Evolutionary conservation across 37 sponge, comb jelly and placozoan species (phyloP), one percentile per base, ranked within the genome.

Genomic region (Aphrocallistes beatrix): DNA sequence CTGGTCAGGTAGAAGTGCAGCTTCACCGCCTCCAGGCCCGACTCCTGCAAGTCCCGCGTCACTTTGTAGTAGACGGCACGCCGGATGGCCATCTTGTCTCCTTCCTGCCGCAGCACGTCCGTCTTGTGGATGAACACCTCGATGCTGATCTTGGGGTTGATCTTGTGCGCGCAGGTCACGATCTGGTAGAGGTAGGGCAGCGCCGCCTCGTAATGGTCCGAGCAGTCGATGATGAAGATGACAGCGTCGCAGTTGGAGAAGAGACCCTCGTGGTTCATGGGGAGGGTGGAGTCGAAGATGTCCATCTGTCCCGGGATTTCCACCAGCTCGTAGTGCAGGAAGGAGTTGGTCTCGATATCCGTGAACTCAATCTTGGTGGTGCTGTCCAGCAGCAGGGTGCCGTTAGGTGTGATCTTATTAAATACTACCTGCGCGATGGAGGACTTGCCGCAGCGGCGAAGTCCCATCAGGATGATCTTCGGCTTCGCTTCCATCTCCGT

Each of bases 81-180:
- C 87, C 93, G 93, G 1, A 92, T 89, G 60, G 93, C 94, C 87
- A 38, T 82, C 83, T 37, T 83, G 81, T 60, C 75, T 3, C 87
- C 85, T 42, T 92, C 93, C 37, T 92, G 91, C 0, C 91, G 85
- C 13, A 91, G 84, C 0, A 90, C 93, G 83, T 92, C 95, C 82
- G 92, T 94, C 89, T 97, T 97, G 89, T 97, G 98, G n/a, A 97
- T 93, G 82, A 97, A 97, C 37, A 97, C 98, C 83, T 97, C 98
- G 88, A 93, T 93, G 81, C 94, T 93, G 39, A 97, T 94, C 37
- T 89, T 82, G 38, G 91, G 90, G 83, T 94, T 97, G 36, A 94
- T 89, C 92, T 91, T 93, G 60, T 91, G 87, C 37, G 98, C 98
- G 37, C 89, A 83, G 1, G 89, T 87, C 0, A 94, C 93, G 0